phyloP scores from a whole-genome alignment of 2,888 invertebrate species.

The Ectemnius cavifrons region DNA sequence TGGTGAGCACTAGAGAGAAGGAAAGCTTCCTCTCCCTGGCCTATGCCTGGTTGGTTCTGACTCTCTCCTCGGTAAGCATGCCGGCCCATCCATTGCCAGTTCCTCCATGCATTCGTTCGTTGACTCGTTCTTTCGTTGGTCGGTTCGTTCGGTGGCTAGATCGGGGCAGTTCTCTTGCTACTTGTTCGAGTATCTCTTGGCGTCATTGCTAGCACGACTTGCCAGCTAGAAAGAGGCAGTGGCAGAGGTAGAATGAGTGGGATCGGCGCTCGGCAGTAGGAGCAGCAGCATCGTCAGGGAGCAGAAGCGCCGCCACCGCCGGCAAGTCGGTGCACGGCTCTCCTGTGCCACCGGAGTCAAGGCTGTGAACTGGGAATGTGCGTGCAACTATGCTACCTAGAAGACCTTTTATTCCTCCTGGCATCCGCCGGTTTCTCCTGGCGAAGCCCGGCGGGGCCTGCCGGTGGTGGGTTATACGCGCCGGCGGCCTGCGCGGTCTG shows the following conservation, averaged over 20 bases:
- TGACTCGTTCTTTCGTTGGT: conserved; percentile 35
- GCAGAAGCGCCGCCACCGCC: conserved; percentile 35
- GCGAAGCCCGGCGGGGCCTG: conserved; percentile 6
- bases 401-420: conserved; percentile 68
- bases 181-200: conserved; percentile 12
- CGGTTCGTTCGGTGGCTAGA: conserved; percentile 30
- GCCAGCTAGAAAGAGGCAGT: conserved; percentile 3
- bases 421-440: conserved; percentile 57
- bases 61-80: conserved; percentile 8
- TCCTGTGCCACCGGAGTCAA: conserved; percentile 67
- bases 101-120: conserved; percentile 30
- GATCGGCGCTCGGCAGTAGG: background rate
- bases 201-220: conserved; percentile 20
- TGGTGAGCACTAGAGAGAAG: conserved; percentile 47
- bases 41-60: conserved; percentile 30
- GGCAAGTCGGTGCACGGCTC: conserved; percentile 24
- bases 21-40: conserved; percentile 42
- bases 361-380: conserved; percentile 75
- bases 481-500: conserved; percentile 27
- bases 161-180: conserved; percentile 7
- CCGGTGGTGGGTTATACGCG: conserved; percentile 57
- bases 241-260: no score
- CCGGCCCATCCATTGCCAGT: conserved; percentile 40
- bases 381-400: conserved; percentile 76
- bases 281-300: conserved; percentile 4